Percentiles rank a stretch among this genome's conserved stretches.
Evolutionary conservation across 2,113 vertebrate species (phyloP).

Genomic region (Notothenia rossii): DNA sequence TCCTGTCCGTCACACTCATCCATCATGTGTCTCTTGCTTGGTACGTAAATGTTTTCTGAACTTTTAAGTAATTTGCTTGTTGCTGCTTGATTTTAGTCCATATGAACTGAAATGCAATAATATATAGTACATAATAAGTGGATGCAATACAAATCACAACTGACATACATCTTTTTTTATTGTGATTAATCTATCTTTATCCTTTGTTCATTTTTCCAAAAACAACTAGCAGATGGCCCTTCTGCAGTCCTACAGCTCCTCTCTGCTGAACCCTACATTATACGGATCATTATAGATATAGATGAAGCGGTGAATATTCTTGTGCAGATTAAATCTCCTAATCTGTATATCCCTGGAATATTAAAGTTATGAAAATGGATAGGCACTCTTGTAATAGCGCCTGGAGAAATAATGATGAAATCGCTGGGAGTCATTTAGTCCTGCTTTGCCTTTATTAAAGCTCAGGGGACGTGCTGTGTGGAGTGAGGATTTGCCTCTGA

Average conservation of each 20-base stretch:
- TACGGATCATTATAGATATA: slow-evolving; percentile 57
- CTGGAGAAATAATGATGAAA: slow-evolving; percentile 47
- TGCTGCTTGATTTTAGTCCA: slow-evolving; percentile 18
- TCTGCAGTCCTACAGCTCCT: slow-evolving; percentile 47
- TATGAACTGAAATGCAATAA: slow-evolving; percentile 27
- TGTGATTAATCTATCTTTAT: slow-evolving; percentile 36
- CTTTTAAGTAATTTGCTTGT: slow-evolving; percentile 34
- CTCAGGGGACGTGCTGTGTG: slow-evolving; percentile 44
- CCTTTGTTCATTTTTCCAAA: slow-evolving; percentile 38
- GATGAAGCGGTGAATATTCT: slow-evolving; percentile 73
- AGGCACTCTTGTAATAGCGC: not conserved
- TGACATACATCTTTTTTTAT: not conserved
- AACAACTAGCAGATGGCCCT: slow-evolving; percentile 71
- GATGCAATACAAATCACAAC: not conserved
- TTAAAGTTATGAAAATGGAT: slow-evolving; percentile 63
- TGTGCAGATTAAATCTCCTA: slow-evolving; percentile 67
- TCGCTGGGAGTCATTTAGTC: slow-evolving; percentile 41
- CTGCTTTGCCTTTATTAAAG: slow-evolving; percentile 57
- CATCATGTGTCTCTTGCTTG: slow-evolving; percentile 10
- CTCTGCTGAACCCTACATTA: slow-evolving; percentile 46
- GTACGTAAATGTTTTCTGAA: slow-evolving; percentile 34
- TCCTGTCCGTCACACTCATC: slow-evolving; percentile 42
- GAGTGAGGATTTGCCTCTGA: slow-evolving; percentile 55
- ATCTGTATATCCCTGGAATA: slow-evolving; percentile 74
- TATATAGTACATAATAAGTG: not conserved